Evolutionary conservation across 2,888 invertebrate genomes (phyloP), one percentile per base, ranked within the genome.

Genomic region (Atrina japonica): DNA sequence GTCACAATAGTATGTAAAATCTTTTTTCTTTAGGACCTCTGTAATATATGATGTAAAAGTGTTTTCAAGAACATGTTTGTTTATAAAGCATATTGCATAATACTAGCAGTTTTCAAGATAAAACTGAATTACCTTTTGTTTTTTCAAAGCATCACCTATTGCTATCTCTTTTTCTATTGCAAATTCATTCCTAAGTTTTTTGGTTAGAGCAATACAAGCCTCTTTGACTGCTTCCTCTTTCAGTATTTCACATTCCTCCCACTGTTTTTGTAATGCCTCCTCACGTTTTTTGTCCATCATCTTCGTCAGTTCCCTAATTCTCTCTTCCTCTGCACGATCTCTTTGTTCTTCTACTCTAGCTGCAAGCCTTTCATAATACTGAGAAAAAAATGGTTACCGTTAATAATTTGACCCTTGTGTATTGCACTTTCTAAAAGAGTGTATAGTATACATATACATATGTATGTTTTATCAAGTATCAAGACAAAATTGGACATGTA

Each of bases 361-460:
- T 1, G 84, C 83, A 23, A 85, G 75, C 14, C 82, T 79, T 56
- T 87, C 86, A 74, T 82, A 86, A 68, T 84, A 87, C 86, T 87
- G 72, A 23, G 68, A 59, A 43, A 40, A 25, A 1, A 35, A 56
- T n/a, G n/a, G n/a, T n/a, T n/a, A n/a, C n/a, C n/a, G n/a, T n/a
- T n/a, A n/a, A n/a, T n/a, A n/a, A n/a, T n/a, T n/a, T n/a, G n/a
- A n/a, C n/a, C n/a, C n/a, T n/a, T n/a, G n/a, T n/a, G n/a, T n/a
- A n/a, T n/a, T n/a, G n/a, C n/a, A n/a, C n/a, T n/a, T n/a, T n/a
- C n/a, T n/a, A n/a, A n/a, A n/a, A n/a, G n/a, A n/a, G n/a, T n/a
- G n/a, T n/a, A n/a, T n/a, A n/a, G n/a, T n/a, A n/a, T n/a, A n/a
- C n/a, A n/a, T n/a, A n/a, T n/a, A n/a, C n/a, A n/a, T n/a, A n/a